Evolutionary conservation across 2,888 invertebrate species (phyloP).

Genomic region (Linnaemya tessellans): DNA sequence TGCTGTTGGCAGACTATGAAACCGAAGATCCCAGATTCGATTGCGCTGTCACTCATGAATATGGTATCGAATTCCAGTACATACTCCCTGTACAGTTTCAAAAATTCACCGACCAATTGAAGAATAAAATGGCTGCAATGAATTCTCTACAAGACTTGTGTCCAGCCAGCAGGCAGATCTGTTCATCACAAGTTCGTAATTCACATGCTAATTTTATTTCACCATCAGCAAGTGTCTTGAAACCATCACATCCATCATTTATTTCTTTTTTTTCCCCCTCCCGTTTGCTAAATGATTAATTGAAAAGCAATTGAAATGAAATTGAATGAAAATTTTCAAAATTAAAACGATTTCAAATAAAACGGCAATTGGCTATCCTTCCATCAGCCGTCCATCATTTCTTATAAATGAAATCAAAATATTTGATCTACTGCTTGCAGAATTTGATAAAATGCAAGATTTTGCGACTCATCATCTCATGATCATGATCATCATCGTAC

Average conservation of each 20-base stretch:
- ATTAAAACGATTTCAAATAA: constrained; percentile 22
- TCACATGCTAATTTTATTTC: constrained; percentile 48
- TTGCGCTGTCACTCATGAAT: too few species aligned
- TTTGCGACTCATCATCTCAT: constrained; percentile 4
- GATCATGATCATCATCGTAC: too few species aligned
- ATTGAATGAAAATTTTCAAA: constrained; percentile 45
- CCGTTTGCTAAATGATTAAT: constrained; percentile 61
- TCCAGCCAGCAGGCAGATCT: constrained; percentile 23
- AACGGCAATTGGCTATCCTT: constrained; percentile 22
- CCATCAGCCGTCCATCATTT: constrained; percentile 51
- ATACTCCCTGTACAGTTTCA: too few species aligned
- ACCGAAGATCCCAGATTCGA: too few species aligned
- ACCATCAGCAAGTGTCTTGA: constrained; percentile 62
- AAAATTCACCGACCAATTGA: too few species aligned
- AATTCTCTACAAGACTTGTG: too few species aligned
- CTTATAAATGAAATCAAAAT: constrained; percentile 68
- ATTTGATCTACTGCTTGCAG: constrained; percentile 42
- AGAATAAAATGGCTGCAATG: too few species aligned
- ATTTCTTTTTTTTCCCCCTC: too few species aligned
- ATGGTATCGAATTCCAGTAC: too few species aligned
- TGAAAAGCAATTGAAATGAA: constrained; percentile 63
- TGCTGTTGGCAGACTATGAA: too few species aligned
- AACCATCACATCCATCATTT: constrained; percentile 62
- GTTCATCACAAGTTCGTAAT: constrained; percentile 37
- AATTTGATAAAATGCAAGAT: constrained; percentile 52